Evolutionary conservation across 92 coral and sea anemone species (phyloP).

Genomic region (Micromussa lordhowensis): DNA sequence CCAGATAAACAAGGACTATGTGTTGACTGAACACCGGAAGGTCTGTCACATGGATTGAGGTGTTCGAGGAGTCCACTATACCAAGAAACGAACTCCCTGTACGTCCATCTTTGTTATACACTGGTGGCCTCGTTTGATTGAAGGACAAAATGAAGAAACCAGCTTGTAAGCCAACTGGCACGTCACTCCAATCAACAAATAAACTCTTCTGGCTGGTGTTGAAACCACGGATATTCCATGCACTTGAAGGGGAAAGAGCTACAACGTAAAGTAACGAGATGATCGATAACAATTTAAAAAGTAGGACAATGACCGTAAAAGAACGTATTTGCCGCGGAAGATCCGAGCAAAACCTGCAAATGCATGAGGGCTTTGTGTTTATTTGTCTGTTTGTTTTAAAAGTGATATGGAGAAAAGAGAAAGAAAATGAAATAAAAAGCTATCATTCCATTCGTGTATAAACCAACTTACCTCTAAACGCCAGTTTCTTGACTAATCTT

Average conservation of each 20-base stretch:
- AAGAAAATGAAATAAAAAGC: too few species aligned
- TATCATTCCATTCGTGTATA: too few species aligned
- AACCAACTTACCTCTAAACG: too few species aligned
- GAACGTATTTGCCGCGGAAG: too few species aligned
- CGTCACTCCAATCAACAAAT: background rate
- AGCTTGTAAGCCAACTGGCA: background rate
- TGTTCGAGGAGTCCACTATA: background rate
- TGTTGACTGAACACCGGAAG: slow-evolving; percentile 20
- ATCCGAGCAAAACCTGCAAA: too few species aligned
- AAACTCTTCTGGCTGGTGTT: slow-evolving; percentile 26
- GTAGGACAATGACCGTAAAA: too few species aligned
- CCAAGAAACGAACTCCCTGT: background rate
- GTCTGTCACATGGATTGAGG: background rate
- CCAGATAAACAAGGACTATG: background rate
- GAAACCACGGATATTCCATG: background rate
- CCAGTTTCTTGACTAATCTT: too few species aligned
- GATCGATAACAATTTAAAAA: too few species aligned
- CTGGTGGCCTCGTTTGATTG: background rate
- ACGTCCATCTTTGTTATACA: background rate
- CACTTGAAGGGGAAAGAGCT: background rate
- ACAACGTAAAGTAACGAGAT: background rate
- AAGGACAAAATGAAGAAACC: slow-evolving; percentile 9
- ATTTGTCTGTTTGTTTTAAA: too few species aligned
- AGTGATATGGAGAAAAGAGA: too few species aligned
- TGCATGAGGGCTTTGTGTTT: too few species aligned